Evolutionary conservation across 1,140 invertebrate genomes (phyloP).

Genomic region (Meloidogyne hapla): DNA sequence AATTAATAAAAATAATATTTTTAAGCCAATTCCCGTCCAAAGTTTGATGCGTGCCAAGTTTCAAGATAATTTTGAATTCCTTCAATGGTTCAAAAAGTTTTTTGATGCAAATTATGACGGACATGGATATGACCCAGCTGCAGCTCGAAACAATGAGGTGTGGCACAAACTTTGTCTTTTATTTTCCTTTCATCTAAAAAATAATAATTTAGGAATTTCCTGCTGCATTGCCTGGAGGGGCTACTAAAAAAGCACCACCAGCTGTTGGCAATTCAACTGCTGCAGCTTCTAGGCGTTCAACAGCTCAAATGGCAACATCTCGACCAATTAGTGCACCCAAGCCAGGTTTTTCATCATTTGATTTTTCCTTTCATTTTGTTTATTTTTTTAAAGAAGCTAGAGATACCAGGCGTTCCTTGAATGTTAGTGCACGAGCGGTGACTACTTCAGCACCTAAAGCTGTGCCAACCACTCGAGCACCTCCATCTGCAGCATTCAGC

Average conservation of each 20-base stretch:
- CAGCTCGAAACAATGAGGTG: slow-evolving; percentile 77
- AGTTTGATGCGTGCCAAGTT: slow-evolving; percentile 94
- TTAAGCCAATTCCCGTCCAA: slow-evolving; percentile 91
- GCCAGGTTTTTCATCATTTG: background rate
- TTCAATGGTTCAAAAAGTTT: slow-evolving; percentile 99
- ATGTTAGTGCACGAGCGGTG: background rate
- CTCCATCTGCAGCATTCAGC: background rate
- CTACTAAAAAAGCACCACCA: slow-evolving; percentile 36
- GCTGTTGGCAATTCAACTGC: background rate
- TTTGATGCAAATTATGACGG: slow-evolving; percentile 99
- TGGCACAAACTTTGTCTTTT: too few species aligned
- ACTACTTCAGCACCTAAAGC: background rate
- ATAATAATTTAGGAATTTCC: slow-evolving; percentile 32
- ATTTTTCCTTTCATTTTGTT: background rate
- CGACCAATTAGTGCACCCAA: background rate
- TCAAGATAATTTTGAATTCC: slow-evolving; percentile 93
- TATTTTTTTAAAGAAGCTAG: background rate
- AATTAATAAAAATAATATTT: slow-evolving; percentile 17
- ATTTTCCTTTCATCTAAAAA: background rate
- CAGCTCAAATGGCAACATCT: background rate
- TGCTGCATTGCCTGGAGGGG: slow-evolving; percentile 29
- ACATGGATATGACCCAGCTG: slow-evolving; percentile 84
- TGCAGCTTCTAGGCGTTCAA: background rate
- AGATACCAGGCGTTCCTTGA: background rate
- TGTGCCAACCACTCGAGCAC: background rate